phyloP scores from a whole-genome alignment of 1,140 invertebrate species.

The Gryllus bimaculatus region DNA sequence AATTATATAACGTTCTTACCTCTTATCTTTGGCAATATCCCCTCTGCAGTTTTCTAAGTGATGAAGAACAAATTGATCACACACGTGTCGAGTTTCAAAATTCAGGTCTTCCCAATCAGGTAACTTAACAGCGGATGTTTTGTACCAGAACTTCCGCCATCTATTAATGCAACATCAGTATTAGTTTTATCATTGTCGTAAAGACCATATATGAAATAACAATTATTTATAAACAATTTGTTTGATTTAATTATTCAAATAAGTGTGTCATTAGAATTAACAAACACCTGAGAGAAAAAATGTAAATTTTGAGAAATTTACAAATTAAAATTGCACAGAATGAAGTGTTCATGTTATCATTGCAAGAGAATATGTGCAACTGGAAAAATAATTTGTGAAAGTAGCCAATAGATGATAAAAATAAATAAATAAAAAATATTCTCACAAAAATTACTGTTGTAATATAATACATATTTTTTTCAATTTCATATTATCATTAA shows the following conservation, averaged over 20 bases:
- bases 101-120: slow-evolving; percentile 63
- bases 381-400: background rate
- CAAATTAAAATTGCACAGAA: no score
- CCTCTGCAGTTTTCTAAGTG: slow-evolving; percentile 70
- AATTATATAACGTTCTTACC: slow-evolving; percentile 32
- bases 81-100: slow-evolving; percentile 67
- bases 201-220: no score
- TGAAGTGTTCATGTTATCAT: no score
- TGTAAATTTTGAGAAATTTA: no score
- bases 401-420: background rate
- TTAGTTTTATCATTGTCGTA: background rate
- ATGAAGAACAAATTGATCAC: slow-evolving; percentile 80
- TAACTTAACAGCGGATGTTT: slow-evolving; percentile 55
- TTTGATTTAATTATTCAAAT: no score
- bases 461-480: background rate
- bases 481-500: background rate
- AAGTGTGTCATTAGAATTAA: no score
- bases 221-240: no score
- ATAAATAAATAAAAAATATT: background rate
- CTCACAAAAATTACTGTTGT: background rate
- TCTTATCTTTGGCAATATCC: slow-evolving; percentile 66
- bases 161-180: slow-evolving; percentile 26
- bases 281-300: no score
- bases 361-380: no score
- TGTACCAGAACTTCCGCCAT: slow-evolving; percentile 45